Evolutionary conservation across 2,113 vertebrate species (phyloP), one percentile per base, ranked within the genome.

Genomic region (Microtus pennsylvanicus): DNA sequence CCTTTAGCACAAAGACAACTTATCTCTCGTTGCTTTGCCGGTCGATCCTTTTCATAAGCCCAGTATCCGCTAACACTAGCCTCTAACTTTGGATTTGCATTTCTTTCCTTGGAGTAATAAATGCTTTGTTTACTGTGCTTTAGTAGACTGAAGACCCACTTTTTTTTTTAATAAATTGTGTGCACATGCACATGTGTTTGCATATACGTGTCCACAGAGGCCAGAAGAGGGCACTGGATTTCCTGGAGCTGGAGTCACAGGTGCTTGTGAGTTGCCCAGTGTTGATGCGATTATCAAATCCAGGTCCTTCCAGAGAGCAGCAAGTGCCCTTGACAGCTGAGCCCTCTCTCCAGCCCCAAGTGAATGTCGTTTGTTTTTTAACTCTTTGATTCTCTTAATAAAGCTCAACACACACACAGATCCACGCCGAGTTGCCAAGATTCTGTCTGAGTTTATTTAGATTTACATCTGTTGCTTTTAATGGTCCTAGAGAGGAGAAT

Each of bases 381-480:
- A 24, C 4, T 58, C 9, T 93, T 88, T 17, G 0, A 3, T 5
- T 90, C 82, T 87, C 47, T 58, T 78, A 80, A 35, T 93, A 72
- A 96, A 94, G 38, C 30, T 67, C 5, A 47, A 47, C 6, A 13
- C 11, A 45, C 63, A 50, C 30, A 69, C 21, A 82, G 67, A 30
- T 11, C 45, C 13, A 69, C 47, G 12, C 19, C 77, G n/a, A 17
- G 45, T 35, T 69, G 67, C 5, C 5, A 69, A 69, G 28, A 78
- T 87, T 90, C 95, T 93, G 58, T 35, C 96, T 86, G 58, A 47
- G 21, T 75, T 80, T 81, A 14, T 65, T 94, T 80, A 80, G 72
- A 76, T 50, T 35, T 76, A 19, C 12, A 58, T 65, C 58, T 58
- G 12, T 45, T 94, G 35, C 65, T 94, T 90, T 90, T 45, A 90